Percentiles rank a stretch among this genome's conserved stretches.
Conservation (phyloP, 2,113 vertebrate species). For the Tyto alba region DNA sequence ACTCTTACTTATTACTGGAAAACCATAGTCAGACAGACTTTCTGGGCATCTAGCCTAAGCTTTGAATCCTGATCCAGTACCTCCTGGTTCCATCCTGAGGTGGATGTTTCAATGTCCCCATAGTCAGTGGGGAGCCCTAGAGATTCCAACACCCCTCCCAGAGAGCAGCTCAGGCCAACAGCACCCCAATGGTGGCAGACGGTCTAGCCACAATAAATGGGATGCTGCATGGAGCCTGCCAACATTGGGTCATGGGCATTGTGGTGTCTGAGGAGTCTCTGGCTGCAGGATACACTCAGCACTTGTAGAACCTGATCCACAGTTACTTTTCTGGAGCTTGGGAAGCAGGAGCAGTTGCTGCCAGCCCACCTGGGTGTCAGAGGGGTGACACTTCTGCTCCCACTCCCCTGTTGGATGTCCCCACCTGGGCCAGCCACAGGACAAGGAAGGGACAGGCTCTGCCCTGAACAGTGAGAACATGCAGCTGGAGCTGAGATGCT, state of each 20-base stretch:
- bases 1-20: not conserved
- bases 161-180: not conserved
- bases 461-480: not conserved
- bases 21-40: not conserved
- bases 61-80: not conserved
- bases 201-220: not conserved
- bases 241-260: not conserved
- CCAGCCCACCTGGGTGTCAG: not conserved
- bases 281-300: not conserved
- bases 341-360: not conserved
- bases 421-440: accelerated
- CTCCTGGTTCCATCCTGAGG: not conserved
- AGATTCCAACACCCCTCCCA: not conserved
- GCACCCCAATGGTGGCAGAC: accelerated
- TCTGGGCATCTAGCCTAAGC: not conserved
- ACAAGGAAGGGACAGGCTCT: not conserved
- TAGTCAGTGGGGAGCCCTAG: not conserved
- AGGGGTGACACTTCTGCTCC: not conserved
- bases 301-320: not conserved
- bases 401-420: not conserved
- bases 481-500: not conserved
- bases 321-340: accelerated
- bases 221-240: not conserved
- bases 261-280: not conserved
- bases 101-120: not conserved